Evolutionary conservation across 92 coral and sea anemone species (phyloP), one percentile per base, ranked within the genome.

Genomic region (Phenganax marumi): DNA sequence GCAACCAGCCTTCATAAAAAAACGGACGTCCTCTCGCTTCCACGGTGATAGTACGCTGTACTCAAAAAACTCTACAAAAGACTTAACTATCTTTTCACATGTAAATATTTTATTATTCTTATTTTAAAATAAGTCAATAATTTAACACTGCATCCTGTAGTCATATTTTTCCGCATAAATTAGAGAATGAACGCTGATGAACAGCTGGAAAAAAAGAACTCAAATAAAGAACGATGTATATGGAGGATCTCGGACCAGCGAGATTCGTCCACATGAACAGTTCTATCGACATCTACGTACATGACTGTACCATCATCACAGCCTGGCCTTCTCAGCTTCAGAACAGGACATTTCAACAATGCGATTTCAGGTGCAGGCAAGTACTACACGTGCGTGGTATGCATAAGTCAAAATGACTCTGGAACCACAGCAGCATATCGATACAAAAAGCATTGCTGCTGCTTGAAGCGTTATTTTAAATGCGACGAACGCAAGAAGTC

Each of bases 161-260:
- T 66, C 48, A 21, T 21, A 56, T 56, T 56, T 18, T 24, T 25
- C 24, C 50, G 17, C 72, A 66, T 66, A 66, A 66, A 66, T 66
- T 39, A 66, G 43, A 39, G 49, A 66, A 25, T 7, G 72, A 25
- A 25, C 3, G 43, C 43, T 33, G 10, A 66, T 39, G 72, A 25
- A 24, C 11, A 12, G 12, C 72, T 10, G 49, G 48, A 47, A 66
- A 12, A 66, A 10, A 66, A 13, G 68, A 62, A 62, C 33, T 62
- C 68, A 19, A 66, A 10, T 48, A 48, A 48, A 66, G 6, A 48
- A 7, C 12, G 48, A 66, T 21, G 33, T 19, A 19, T 1, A 33
- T 33, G 25, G 18, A 39, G 72, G 10, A 66, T 39, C 72, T 66
- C 50, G 72, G 43, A 66, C 72, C 72, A 66, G 72, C 72, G 24